phyloP scores from a whole-genome alignment of 92 coral and sea anemone genomes.

The Ricordea florida region DNA sequence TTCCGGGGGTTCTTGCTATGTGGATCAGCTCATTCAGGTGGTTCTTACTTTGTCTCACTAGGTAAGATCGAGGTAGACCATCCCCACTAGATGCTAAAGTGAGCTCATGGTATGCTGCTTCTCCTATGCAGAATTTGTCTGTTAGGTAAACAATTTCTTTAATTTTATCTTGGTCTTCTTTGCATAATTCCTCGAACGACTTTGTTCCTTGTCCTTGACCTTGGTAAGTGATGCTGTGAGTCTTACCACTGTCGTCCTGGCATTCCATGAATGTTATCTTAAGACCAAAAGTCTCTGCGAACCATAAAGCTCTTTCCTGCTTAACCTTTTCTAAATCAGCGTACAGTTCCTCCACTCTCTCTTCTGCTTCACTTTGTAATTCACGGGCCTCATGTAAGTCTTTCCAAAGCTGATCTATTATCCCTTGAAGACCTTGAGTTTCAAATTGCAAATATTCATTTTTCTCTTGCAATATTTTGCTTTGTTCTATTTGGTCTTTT shows the following conservation, averaged over 20 bases:
- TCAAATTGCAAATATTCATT: no score
- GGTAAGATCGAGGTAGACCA: slow-evolving; percentile 39
- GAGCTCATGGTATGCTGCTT: slow-evolving; percentile 68
- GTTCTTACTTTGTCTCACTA: slow-evolving; percentile 49
- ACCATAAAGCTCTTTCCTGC: slow-evolving; percentile 74
- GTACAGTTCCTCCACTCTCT: no score
- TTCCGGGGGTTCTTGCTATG: slow-evolving; percentile 45
- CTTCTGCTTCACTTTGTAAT: no score
- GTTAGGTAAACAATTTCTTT: slow-evolving; percentile 38
- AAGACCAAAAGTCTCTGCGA: slow-evolving; percentile 65
- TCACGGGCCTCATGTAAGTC: no score
- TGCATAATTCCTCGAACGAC: slow-evolving; percentile 38
- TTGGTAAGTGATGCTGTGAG: slow-evolving; percentile 17
- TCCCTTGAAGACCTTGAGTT: no score
- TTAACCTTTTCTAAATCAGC: no score
- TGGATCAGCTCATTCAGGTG: slow-evolving; percentile 33
- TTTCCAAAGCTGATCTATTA: no score
- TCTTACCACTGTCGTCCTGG: slow-evolving; percentile 15
- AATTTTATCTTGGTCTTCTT: slow-evolving; percentile 49
- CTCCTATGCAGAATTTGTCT: slow-evolving; percentile 69
- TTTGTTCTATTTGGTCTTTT: no score
- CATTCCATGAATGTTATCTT: slow-evolving; percentile 14
- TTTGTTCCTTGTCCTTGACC: slow-evolving; percentile 15
- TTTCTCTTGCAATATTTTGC: no score
- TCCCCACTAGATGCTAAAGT: slow-evolving; percentile 60